Base-by-base conservation (phyloP, 2,113 vertebrate species). In the Rhinoptilus africanus region DNA sequence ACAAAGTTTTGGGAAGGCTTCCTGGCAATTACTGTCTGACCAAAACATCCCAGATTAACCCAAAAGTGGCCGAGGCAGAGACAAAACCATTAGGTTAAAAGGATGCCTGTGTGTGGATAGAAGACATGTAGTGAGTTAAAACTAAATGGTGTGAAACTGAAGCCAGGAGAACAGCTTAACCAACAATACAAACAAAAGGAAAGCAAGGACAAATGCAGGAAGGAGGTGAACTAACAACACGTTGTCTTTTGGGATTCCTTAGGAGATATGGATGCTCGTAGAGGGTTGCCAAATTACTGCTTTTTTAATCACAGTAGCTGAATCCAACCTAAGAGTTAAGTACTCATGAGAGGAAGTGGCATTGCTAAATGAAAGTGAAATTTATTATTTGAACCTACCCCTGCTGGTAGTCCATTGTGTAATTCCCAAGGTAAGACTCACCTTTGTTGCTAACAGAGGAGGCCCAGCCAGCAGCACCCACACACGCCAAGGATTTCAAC, bases 381-480 rank as follows among this genome's bases (percentile, higher is more conserved):
- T 43, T 16, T n/a, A 62, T 14, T 4, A 4, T 54, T 72, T 76
- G 66, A 85, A 37, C 30, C 34, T 21, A 24, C 16, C 13, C 0
- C 7, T 75, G 14, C 10, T 4, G 3, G 5, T 48, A 48, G 35
- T 19, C 41, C 27, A 19, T 14, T 67, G 39, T 30, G 43, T 28
- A 37, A 8, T 26, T 56, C 56, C 63, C 4, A 7, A 69, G 10
- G 13, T 10, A 59, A 28, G 76, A 30, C 5, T 77, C 12, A 20
- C 2, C 28, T 20, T 19, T 24, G 3, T 4, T n/a, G 12, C 7
- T 54, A 28, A 16, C 2, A 62, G 34, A 63, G 10, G 22, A 67
- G 10, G 21, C 15, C 5, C 26, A n/a, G 6, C 0, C 1, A 35
- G 8, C 17, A 67, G 11, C 0, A 4, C 18, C 16, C 23, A 5